phyloP scores from a whole-genome alignment of 2,797 vertebrate species.

The Acropternis orthonyx region DNA sequence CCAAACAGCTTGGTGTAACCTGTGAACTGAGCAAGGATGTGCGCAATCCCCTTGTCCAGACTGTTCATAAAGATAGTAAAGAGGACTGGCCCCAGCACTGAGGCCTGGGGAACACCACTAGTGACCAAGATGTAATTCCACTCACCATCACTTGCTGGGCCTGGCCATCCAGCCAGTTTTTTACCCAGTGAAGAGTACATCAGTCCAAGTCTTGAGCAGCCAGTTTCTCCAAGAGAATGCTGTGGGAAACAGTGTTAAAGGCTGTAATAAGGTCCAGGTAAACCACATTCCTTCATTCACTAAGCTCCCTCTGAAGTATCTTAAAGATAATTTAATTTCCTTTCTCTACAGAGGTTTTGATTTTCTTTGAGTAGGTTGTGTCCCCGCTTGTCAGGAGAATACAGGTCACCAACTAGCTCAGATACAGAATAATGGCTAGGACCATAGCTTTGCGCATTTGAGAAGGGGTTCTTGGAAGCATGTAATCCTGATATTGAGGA shows the following conservation, averaged over 20 bases:
- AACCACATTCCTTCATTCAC: not conserved
- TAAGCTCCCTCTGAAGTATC: not conserved
- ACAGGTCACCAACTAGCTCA: not conserved
- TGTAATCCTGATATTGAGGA: conserved; percentile 23
- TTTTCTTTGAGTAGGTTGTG: not conserved
- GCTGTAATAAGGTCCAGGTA: not conserved
- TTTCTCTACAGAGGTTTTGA: not conserved
- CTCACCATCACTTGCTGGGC: not conserved
- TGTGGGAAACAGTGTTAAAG: not conserved
- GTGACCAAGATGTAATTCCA: not conserved
- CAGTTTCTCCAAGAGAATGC: not conserved
- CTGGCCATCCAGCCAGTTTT: not conserved
- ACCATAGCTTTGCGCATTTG: not conserved
- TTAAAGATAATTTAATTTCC: not conserved
- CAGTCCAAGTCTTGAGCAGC: not conserved
- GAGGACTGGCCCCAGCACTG: not conserved
- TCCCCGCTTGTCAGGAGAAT: not conserved
- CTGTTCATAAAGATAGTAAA: not conserved
- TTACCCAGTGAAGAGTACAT: no score
- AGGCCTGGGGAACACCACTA: not conserved
- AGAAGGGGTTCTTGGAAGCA: not conserved
- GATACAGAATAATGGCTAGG: not conserved
- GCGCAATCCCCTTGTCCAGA: rapidly evolving
- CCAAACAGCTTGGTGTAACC: rapidly evolving
- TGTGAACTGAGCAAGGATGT: not conserved